Percentiles rank a stretch among this genome's conserved stretches.
Conservation (phyloP, 64 coral and sea anemone genomes). For the Montipora cactus region DNA sequence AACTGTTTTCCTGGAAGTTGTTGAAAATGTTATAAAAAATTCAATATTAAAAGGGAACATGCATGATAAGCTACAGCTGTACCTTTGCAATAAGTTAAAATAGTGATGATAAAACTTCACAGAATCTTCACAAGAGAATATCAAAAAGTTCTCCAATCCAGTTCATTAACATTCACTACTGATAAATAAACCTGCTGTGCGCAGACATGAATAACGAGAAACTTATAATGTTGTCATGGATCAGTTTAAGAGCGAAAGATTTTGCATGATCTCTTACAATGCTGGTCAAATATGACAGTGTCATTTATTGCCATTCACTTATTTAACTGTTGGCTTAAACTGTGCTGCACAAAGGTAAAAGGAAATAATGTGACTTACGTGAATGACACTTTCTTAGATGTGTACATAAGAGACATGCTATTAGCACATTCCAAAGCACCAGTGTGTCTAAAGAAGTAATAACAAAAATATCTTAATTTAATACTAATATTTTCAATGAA, state of each 20-base stretch:
- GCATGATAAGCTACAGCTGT: neutral
- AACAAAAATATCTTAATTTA: neutral
- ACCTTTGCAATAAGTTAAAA: neutral
- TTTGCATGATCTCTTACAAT: neutral
- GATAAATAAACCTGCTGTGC: neutral
- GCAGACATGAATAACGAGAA: neutral
- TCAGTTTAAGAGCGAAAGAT: neutral
- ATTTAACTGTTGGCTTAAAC: conserved; percentile 1
- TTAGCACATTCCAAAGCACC: neutral
- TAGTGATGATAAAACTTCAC: neutral
- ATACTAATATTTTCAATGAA: neutral
- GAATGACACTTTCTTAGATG: conserved; percentile 1
- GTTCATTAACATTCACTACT: neutral
- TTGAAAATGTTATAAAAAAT: neutral
- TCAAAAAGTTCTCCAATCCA: conserved; percentile 1
- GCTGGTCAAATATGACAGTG: neutral
- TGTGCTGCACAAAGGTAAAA: neutral
- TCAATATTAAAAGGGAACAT: neutral
- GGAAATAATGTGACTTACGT: neutral
- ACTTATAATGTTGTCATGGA: neutral
- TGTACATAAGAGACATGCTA: neutral
- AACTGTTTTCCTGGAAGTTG: neutral
- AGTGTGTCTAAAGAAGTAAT: neutral
- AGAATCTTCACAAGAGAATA: neutral
- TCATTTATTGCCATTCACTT: neutral